Evolutionary conservation across 2,113 vertebrate genomes (phyloP).

Genomic region (Bombycilla garrulus): DNA sequence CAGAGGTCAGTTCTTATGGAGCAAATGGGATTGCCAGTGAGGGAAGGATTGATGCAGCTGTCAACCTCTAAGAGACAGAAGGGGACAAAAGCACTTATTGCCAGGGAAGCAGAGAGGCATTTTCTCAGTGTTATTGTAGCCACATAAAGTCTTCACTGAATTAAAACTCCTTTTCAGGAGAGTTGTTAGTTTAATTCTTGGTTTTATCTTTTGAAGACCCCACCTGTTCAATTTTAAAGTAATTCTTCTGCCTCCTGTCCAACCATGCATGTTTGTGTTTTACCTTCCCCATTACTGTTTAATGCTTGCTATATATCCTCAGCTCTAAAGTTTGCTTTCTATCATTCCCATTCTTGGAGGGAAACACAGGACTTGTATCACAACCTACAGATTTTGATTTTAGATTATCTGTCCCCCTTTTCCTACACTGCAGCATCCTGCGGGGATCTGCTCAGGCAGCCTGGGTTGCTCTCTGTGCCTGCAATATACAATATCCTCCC

Average conservation of each 20-base stretch:
- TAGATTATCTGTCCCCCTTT: background rate
- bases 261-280: background rate
- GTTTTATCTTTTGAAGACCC: background rate
- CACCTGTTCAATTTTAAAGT: background rate
- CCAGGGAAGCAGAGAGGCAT: fast-evolving
- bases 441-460: background rate
- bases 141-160: background rate
- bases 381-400: background rate
- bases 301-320: background rate
- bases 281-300: background rate
- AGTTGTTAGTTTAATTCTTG: background rate
- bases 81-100: background rate
- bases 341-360: background rate
- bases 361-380: background rate
- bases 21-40: background rate
- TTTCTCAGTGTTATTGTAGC: background rate
- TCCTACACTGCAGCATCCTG: background rate
- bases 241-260: background rate
- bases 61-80: background rate
- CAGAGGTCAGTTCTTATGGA: background rate
- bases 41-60: background rate
- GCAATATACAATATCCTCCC: background rate
- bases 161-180: background rate
- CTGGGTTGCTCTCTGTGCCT: background rate
- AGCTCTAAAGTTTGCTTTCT: background rate